These are phyloP conservation scores for Apostichopus californicus DNA, from an alignment of 35 echinoderm and acorn worm genomes.

Conservation along the genomic window DNA sequence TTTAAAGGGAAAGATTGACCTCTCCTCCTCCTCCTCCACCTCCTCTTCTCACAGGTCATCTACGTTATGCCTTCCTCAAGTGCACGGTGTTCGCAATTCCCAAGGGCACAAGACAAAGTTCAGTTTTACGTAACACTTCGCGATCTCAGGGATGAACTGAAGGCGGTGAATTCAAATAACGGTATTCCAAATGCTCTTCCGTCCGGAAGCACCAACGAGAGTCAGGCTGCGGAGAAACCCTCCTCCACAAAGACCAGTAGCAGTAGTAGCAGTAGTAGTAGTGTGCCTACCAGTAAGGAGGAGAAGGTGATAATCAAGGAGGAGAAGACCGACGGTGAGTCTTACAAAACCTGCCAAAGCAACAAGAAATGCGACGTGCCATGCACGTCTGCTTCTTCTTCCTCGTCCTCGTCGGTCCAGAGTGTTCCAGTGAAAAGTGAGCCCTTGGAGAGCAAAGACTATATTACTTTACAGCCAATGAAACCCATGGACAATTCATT, in stretches of 20 bases:
- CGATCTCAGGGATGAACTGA: conserved; percentile 92
- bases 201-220: conserved; percentile 24
- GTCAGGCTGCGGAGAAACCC: neutral
- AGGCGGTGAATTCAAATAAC: conserved; percentile 38
- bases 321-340: conserved; percentile 36
- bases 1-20: no score
- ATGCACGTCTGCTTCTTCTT: neutral
- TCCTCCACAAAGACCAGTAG: conserved; percentile 8
- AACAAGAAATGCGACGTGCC: conserved; percentile 5
- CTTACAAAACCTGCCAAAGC: conserved; percentile 61
- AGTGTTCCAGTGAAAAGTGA: conserved; percentile 45
- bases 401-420: conserved; percentile 29
- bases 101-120: conserved; percentile 98
- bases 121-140: conserved; percentile 91
- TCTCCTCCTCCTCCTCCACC: neutral
- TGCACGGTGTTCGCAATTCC: conserved; percentile 99
- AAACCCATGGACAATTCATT: conserved; percentile 48
- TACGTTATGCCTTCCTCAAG: conserved; percentile 99
- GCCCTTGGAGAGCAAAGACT: conserved; percentile 53
- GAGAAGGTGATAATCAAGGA: conserved; percentile 59
- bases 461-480: conserved; percentile 61
- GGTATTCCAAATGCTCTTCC: conserved; percentile 62
- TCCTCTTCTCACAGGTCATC: conserved; percentile 70
- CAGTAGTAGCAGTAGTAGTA: neutral
- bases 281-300: conserved; percentile 2